These are phyloP conservation scores for Drosophila basisetae DNA, from an alignment of 2,888 invertebrate species.

Conservation along the genomic window DNA sequence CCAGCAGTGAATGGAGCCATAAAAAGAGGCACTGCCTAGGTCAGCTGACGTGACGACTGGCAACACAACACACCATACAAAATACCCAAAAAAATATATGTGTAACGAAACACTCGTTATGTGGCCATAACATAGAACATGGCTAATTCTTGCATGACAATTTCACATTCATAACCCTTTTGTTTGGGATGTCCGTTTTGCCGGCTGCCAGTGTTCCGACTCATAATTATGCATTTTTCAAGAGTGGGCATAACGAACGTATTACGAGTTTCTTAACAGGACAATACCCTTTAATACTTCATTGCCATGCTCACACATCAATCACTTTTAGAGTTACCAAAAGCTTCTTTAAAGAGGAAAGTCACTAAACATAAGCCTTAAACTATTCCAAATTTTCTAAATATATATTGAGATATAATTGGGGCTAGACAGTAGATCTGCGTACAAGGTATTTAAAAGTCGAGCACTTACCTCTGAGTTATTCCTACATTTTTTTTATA, in stretches of 20 bases:
- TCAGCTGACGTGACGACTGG: constrained; percentile 68
- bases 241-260: background rate
- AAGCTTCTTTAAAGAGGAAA: background rate
- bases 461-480: background rate
- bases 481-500: constrained; percentile 24
- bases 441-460: constrained; percentile 3
- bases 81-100: constrained; percentile 26
- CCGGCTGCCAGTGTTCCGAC: constrained; percentile 61
- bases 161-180: constrained; percentile 84
- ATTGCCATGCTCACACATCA: background rate
- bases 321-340: background rate
- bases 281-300: background rate
- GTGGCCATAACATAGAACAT: constrained; percentile 75
- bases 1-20: constrained; percentile 58
- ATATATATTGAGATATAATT: background rate
- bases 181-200: constrained; percentile 55
- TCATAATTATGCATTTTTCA: constrained; percentile 67
- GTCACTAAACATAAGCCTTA: background rate
- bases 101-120: constrained; percentile 70
- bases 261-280: background rate
- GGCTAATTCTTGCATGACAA: constrained; percentile 85
- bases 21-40: constrained; percentile 55
- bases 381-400: background rate
- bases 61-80: constrained; percentile 45
- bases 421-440: background rate